Percentiles rank a stretch among this genome's conserved stretches.
phyloP scores from a whole-genome alignment of 2,797 vertebrate species.

The Aulostomus chinensis region DNA sequence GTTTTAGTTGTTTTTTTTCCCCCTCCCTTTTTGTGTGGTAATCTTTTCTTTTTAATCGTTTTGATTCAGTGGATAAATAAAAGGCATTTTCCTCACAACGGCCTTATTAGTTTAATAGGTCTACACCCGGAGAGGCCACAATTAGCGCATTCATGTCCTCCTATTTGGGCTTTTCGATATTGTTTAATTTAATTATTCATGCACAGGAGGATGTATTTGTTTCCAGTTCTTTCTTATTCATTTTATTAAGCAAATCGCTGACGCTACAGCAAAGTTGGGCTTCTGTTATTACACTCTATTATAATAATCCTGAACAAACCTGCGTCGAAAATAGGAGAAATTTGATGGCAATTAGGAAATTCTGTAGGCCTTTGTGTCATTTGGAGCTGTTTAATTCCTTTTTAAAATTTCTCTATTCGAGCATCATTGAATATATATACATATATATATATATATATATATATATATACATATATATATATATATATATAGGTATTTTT shows the following conservation, averaged over 20 bases:
- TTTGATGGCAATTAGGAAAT: too few species aligned
- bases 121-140: slow-evolving; percentile 63
- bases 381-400: too few species aligned
- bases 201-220: slow-evolving; percentile 22
- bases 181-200: slow-evolving; percentile 29
- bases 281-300: slow-evolving; percentile 64
- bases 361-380: too few species aligned
- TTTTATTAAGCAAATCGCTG: slow-evolving; percentile 61
- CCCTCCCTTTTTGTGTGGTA: slow-evolving; percentile 9
- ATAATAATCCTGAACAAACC: slow-evolving; percentile 73
- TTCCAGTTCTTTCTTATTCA: slow-evolving; percentile 21
- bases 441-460: too few species aligned
- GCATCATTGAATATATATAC: too few species aligned
- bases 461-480: too few species aligned
- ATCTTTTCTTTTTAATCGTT: slow-evolving; percentile 46
- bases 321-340: slow-evolving; percentile 70
- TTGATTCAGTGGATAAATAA: slow-evolving; percentile 49
- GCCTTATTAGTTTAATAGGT: slow-evolving; percentile 68
- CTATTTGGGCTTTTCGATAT: neutral
- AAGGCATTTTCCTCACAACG: slow-evolving; percentile 28
- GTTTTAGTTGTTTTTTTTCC: slow-evolving; percentile 1
- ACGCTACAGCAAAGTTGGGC: slow-evolving; percentile 68
- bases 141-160: slow-evolving; percentile 53
- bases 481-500: too few species aligned
- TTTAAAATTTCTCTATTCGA: too few species aligned